phyloP scores from a whole-genome alignment of 2,113 vertebrate genomes.

The Urocolius indicus region DNA sequence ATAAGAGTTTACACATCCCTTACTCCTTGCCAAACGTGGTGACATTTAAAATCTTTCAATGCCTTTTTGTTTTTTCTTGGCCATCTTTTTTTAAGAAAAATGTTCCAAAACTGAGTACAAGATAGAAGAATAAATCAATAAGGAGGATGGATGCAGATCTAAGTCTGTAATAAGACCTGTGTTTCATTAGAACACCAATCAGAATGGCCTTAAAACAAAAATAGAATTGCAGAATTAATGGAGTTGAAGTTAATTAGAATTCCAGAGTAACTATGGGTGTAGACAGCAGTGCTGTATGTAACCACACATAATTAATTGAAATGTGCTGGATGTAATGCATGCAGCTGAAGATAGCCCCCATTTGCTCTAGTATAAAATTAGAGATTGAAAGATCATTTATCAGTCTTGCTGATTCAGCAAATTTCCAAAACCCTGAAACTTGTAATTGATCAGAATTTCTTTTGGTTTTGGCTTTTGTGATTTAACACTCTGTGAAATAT shows the following conservation, averaged over 20 bases:
- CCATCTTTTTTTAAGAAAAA: background rate
- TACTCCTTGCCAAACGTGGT: background rate
- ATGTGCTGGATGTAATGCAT: background rate
- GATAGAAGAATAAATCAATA: background rate
- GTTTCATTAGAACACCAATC: background rate
- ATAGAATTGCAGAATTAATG: background rate
- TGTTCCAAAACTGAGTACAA: background rate
- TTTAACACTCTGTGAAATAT: background rate
- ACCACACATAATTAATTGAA: background rate
- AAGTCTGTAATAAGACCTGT: background rate
- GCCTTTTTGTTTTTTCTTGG: background rate
- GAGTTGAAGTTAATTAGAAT: background rate
- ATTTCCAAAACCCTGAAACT: background rate
- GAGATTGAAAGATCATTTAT: conserved; percentile 7
- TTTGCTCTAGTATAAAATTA: background rate
- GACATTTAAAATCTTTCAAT: background rate
- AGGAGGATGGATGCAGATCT: background rate
- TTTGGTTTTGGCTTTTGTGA: background rate
- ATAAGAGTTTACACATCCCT: background rate
- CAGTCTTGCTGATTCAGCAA: conserved; percentile 16
- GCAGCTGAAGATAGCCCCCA: background rate
- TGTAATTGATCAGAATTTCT: background rate
- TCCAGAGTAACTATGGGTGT: background rate
- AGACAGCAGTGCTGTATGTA: background rate
- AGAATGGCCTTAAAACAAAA: background rate